Conservation (phyloP, 2,797 vertebrate species). For the Propithecus deckenii region DNA sequence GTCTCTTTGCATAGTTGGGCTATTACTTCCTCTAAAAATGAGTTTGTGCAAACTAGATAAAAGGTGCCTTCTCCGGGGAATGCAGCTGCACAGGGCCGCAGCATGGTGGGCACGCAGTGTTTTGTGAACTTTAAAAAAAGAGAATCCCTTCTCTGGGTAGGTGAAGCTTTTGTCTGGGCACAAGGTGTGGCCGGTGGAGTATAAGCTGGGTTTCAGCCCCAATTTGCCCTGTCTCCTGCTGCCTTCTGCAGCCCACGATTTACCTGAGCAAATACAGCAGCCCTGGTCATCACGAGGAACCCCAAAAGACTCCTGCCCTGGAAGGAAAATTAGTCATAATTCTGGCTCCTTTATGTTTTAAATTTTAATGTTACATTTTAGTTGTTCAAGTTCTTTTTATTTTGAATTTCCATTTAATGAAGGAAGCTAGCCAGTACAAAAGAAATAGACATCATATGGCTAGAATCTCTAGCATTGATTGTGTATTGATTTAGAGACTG, state of each 20-base stretch:
- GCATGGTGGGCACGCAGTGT: no score
- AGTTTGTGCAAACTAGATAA: neutral
- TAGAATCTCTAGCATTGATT: neutral
- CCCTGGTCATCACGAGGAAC: neutral
- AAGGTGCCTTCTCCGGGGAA: neutral
- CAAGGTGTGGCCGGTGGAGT: no score
- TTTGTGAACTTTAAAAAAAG: neutral
- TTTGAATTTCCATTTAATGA: neutral
- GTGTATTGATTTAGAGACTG: neutral
- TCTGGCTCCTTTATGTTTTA: neutral
- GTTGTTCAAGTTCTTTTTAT: neutral
- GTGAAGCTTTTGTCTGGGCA: neutral
- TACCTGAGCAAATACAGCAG: neutral
- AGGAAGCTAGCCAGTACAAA: neutral
- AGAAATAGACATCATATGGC: neutral
- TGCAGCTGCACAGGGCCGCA: neutral
- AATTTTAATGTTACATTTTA: neutral
- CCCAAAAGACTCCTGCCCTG: neutral
- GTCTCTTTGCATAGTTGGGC: neutral
- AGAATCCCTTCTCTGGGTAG: neutral
- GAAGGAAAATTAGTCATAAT: neutral
- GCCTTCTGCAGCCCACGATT: neutral
- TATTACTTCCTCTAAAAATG: neutral
- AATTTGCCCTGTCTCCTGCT: neutral
- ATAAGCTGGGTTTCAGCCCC: neutral